phyloP scores from a whole-genome alignment of 2,113 vertebrate species.

The Emberiza fucata region DNA sequence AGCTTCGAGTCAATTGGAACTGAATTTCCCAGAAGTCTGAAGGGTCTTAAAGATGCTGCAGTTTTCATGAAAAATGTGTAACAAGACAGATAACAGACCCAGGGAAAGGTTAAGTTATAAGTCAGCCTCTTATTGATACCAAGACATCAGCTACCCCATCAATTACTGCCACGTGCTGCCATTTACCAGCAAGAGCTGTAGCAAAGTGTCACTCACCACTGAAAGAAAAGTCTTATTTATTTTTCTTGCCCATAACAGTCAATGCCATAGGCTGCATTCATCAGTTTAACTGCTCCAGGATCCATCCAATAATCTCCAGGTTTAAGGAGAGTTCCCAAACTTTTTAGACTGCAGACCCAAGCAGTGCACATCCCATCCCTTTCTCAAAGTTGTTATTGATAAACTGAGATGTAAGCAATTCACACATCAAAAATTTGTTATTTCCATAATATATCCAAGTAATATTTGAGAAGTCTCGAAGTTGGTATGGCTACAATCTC shows the following conservation, averaged over 20 bases:
- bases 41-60: background rate
- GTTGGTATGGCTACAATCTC: background rate
- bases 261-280: background rate
- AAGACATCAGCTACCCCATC: background rate
- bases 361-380: background rate
- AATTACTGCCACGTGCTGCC: background rate
- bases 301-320: background rate
- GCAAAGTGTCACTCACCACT: background rate
- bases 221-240: background rate
- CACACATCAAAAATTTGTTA: background rate
- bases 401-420: background rate
- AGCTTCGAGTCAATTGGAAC: background rate
- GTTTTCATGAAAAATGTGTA: background rate
- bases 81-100: background rate
- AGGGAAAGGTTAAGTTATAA: background rate
- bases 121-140: background rate
- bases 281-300: background rate
- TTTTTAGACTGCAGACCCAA: background rate
- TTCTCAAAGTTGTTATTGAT: background rate
- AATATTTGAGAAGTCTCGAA: background rate
- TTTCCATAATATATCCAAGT: background rate
- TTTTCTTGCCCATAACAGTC: background rate
- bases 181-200: background rate
- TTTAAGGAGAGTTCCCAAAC: background rate
- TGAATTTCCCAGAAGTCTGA: background rate